phyloP scores from a whole-genome alignment of 2,113 vertebrate species.

The Pleuronectes platessa region DNA sequence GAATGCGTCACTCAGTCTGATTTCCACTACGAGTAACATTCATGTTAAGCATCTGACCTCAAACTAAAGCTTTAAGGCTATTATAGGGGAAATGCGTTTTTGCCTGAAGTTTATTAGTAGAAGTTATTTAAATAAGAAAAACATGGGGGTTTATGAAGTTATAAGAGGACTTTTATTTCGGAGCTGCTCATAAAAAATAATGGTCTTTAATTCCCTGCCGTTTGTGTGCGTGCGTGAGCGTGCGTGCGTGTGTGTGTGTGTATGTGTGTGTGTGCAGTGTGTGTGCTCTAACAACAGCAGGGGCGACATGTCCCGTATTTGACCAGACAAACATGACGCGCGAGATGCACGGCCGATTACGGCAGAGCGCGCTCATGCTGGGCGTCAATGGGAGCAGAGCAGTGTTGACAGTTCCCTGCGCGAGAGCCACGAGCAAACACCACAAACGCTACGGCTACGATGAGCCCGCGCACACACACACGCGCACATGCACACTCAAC shows the following conservation, averaged over 20 bases:
- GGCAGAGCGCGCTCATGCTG: conserved; percentile 58
- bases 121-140: conserved; percentile 2
- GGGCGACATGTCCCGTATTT: conserved; percentile 64
- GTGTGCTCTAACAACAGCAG: conserved; percentile 23
- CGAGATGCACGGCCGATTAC: conserved; percentile 55
- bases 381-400: conserved; percentile 65
- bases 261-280: no score
- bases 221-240: conserved; percentile 36
- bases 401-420: conserved; percentile 77
- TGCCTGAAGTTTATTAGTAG: background rate
- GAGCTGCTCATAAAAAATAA: background rate
- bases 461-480: conserved; percentile 44
- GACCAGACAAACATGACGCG: conserved; percentile 72
- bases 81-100: background rate
- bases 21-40: conserved; percentile 8
- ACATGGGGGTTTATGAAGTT: background rate
- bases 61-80: conserved; percentile 13
- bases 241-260: background rate
- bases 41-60: conserved; percentile 7
- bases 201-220: background rate
- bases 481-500: conserved; percentile 13
- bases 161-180: conserved; percentile 12
- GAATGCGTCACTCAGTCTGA: conserved; percentile 1
- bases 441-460: conserved; percentile 47
- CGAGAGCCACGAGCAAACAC: conserved; percentile 73